phyloP scores from a whole-genome alignment of 2,113 vertebrate genomes.

The Lamprologus callipterus region DNA sequence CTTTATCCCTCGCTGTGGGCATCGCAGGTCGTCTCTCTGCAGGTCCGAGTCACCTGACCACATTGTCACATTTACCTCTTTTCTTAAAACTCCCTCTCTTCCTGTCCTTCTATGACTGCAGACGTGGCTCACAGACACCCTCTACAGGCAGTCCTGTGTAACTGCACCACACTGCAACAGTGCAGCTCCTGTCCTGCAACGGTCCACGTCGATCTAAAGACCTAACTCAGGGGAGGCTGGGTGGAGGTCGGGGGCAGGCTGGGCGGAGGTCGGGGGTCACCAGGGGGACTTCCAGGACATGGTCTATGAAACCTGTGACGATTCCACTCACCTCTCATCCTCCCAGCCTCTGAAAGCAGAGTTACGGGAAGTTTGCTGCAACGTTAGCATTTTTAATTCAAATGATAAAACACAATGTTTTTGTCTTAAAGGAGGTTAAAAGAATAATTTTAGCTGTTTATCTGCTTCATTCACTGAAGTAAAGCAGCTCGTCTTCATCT shows the following conservation, averaged over 20 bases:
- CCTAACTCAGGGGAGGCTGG: neutral
- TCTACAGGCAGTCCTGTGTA: neutral
- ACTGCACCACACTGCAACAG: neutral
- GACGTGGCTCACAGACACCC: neutral
- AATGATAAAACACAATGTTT: neutral
- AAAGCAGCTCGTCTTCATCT: neutral
- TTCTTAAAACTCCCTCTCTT: neutral
- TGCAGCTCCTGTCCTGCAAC: neutral
- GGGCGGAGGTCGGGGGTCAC: fast-evolving
- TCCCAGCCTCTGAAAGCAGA: neutral
- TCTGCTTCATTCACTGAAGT: neutral
- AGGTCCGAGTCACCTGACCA: neutral
- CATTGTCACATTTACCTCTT: neutral
- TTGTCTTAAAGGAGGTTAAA: fast-evolving
- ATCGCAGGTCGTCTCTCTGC: neutral
- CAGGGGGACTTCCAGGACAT: neutral
- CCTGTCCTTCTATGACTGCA: fast-evolving
- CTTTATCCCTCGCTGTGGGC: neutral
- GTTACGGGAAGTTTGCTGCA: neutral
- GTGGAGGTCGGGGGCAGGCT: fast-evolving
- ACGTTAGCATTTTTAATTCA: neutral
- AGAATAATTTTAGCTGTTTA: neutral
- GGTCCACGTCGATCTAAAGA: fast-evolving
- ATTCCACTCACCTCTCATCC: neutral
- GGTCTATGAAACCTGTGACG: fast-evolving